Percentiles rank a stretch among this genome's conserved stretches.
Evolutionary conservation across 2,888 invertebrate genomes (phyloP).

Genomic region (Epiblema foenella): DNA sequence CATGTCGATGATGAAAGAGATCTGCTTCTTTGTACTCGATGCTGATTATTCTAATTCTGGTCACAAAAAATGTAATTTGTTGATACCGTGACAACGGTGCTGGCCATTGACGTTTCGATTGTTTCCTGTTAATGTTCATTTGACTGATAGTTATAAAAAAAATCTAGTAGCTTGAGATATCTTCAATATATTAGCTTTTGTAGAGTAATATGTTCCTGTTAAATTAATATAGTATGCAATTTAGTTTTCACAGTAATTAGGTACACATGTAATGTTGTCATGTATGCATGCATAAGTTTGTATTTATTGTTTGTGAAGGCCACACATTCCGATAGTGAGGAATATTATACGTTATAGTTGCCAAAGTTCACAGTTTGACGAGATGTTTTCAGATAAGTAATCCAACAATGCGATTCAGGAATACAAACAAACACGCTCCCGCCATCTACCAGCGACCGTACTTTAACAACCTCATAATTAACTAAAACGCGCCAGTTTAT

Average conservation of each 20-base stretch:
- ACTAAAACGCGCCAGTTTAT: conserved; percentile 80
- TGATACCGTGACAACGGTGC: conserved; percentile 74
- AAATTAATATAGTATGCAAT: not conserved
- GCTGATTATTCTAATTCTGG: conserved; percentile 83
- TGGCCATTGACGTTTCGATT: conserved; percentile 20
- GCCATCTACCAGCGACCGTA: conserved; percentile 52
- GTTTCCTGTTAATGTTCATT: conserved; percentile 28
- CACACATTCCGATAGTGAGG: no score
- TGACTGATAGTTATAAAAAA: not conserved
- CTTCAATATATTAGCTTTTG: not conserved
- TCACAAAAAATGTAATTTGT: conserved; percentile 71
- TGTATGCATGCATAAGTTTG: no score
- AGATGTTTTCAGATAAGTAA: not conserved
- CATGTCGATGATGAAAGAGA: conserved; percentile 85
- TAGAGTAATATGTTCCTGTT: not conserved
- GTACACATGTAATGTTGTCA: no score
- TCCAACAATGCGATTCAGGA: not conserved
- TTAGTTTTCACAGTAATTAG: not conserved
- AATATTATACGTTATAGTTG: not conserved
- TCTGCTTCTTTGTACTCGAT: conserved; percentile 81
- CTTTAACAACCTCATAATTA: conserved; percentile 81
- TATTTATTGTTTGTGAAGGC: no score
- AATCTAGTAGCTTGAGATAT: not conserved
- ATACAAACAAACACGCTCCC: not conserved
- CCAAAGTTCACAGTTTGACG: not conserved